Conservation (phyloP, 1,140 invertebrate genomes). For the Aricia agestis region DNA sequence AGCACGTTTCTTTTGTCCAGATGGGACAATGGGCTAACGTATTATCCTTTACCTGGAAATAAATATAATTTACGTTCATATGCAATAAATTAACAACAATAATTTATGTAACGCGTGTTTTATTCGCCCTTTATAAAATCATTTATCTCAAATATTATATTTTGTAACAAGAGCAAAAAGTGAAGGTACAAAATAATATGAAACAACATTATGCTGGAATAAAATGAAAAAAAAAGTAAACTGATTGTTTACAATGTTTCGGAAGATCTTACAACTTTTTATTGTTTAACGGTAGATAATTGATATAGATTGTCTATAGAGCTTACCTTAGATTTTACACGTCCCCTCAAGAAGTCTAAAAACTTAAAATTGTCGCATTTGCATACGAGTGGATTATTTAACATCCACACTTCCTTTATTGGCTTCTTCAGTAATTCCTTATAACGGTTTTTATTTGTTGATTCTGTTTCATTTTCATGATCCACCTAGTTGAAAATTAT, state of each 20-base stretch:
- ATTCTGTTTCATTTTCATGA: slow-evolving; percentile 19
- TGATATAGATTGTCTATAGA: too few relatives aligned
- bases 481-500: slow-evolving; percentile 32
- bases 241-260: too few relatives aligned
- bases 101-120: too few relatives aligned
- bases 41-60: slow-evolving; percentile 46
- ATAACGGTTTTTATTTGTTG: slow-evolving; percentile 27
- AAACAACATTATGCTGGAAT: too few relatives aligned
- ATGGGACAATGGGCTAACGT: slow-evolving; percentile 40
- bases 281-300: too few relatives aligned
- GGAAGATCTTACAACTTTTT: too few relatives aligned
- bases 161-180: too few relatives aligned
- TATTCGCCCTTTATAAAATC: too few relatives aligned
- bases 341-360: slow-evolving; percentile 40
- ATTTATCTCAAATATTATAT: too few relatives aligned
- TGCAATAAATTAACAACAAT: neutral
- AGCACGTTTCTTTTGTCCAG: slow-evolving; percentile 45
- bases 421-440: slow-evolving; percentile 42
- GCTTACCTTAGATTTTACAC: slow-evolving; percentile 45
- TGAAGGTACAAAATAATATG: too few relatives aligned
- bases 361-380: slow-evolving; percentile 53
- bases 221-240: too few relatives aligned
- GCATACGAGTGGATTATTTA: slow-evolving; percentile 51
- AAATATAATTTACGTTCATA: slow-evolving; percentile 5
- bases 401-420: slow-evolving; percentile 50